These are phyloP conservation scores for Chiloscyllium punctatum DNA, from an alignment of 2,797 vertebrate genomes.

Conservation along the genomic window DNA sequence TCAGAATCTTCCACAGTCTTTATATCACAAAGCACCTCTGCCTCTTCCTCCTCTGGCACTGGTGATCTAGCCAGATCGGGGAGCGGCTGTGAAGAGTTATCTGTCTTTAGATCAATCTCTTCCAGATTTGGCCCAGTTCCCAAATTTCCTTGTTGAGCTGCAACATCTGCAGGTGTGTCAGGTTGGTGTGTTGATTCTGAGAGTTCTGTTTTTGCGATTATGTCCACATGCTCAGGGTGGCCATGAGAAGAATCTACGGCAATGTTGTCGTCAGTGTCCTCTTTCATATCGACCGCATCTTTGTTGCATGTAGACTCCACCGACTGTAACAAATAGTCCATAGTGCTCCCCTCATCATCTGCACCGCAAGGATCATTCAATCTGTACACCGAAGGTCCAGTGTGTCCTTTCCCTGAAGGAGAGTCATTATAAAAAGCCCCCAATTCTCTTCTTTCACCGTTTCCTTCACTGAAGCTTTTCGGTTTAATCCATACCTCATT, in stretches of 20 bases:
- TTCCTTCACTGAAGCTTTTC: constrained; percentile 28
- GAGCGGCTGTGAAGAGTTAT: not conserved
- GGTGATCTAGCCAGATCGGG: not conserved
- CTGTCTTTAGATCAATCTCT: not conserved
- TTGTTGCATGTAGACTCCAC: not conserved
- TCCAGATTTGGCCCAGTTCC: not conserved
- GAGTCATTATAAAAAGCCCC: constrained; percentile 34
- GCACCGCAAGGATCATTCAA: constrained; percentile 27
- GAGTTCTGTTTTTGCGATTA: not conserved
- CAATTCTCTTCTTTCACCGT: not conserved
- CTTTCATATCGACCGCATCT: not conserved
- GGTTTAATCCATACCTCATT: constrained; percentile 37
- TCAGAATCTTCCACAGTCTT: not conserved
- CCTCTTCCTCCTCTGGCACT: not conserved
- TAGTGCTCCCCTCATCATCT: not conserved
- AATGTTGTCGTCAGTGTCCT: not conserved
- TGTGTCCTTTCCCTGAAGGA: not conserved
- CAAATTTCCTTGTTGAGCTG: not conserved
- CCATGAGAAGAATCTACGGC: not conserved
- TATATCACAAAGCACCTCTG: not conserved
- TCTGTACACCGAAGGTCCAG: not conserved
- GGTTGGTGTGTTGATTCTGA: not conserved
- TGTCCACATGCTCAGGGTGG: not conserved
- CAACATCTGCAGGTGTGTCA: not conserved
- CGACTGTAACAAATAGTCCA: constrained; percentile 7